Conservation (phyloP, 2,888 invertebrate species). For the Suillia variegata region DNA sequence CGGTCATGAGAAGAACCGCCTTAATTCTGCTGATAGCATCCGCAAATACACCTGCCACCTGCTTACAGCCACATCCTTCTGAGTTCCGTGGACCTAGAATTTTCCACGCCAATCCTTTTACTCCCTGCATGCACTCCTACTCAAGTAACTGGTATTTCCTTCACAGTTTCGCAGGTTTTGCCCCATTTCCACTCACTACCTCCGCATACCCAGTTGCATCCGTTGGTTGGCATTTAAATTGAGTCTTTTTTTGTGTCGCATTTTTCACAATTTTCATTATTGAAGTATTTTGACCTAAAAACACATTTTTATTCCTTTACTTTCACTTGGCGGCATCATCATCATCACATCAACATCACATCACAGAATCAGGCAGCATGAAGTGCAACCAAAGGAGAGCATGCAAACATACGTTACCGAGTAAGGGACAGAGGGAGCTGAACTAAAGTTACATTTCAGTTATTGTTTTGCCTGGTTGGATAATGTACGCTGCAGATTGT, state of each 20-base stretch:
- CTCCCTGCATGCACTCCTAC: neutral
- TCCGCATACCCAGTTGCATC: constrained; percentile 30
- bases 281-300: constrained; percentile 51
- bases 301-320: constrained; percentile 53
- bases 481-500: neutral
- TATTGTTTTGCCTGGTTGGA: neutral
- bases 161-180: neutral
- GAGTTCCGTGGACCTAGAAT: neutral
- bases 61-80: neutral
- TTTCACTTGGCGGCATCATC: constrained; percentile 46
- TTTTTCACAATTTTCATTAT: constrained; percentile 25
- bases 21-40: too few species aligned
- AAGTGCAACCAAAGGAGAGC: neutral
- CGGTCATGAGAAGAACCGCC: too few species aligned
- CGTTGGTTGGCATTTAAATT: constrained; percentile 27
- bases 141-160: neutral
- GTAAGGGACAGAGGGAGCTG: neutral
- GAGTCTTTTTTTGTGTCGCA: constrained; percentile 8
- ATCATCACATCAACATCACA: too few species aligned
- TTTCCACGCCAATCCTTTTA: too few species aligned
- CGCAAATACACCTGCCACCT: neutral
- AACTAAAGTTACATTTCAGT: neutral
- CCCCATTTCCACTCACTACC: neutral
- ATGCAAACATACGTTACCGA: neutral
- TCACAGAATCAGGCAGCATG: neutral